phyloP scores from a whole-genome alignment of 23 tunicate species.

The Diplosoma virens region DNA sequence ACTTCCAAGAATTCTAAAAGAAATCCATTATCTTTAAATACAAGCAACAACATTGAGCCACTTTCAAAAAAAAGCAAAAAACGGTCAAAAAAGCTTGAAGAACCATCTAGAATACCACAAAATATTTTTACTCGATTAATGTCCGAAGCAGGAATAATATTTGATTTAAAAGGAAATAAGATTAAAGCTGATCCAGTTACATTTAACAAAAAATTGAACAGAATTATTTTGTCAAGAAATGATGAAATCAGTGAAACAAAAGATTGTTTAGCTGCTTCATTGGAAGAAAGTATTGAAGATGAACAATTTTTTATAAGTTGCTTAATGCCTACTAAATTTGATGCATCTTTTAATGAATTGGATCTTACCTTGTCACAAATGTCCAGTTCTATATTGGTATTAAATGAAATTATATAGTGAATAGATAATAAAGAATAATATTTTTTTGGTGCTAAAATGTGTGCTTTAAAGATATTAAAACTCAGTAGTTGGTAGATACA shows the following conservation, averaged over 20 bases:
- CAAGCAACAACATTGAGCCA: no score
- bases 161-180: conserved; percentile 10
- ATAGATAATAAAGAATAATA: no score
- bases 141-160: conserved; percentile 11
- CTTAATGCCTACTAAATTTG: conserved; percentile 36
- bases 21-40: no score
- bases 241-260: conserved; percentile 17
- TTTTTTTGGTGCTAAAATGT: no score
- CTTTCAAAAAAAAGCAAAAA: no score
- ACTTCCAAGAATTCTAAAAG: no score
- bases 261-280: neutral
- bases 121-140: conserved; percentile 13
- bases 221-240: neutral
- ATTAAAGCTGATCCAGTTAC: neutral
- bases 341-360: conserved; percentile 4
- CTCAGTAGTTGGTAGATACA: no score
- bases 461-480: no score
- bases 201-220: conserved; percentile 12
- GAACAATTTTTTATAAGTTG: conserved; percentile 38
- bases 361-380: conserved; percentile 33
- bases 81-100: neutral
- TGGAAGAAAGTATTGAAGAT: conserved; percentile 38
- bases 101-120: neutral
- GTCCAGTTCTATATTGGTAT: conserved; percentile 13
- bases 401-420: no score